Conservation (phyloP, 2,113 vertebrate species). For the Lipophrys pholis region DNA sequence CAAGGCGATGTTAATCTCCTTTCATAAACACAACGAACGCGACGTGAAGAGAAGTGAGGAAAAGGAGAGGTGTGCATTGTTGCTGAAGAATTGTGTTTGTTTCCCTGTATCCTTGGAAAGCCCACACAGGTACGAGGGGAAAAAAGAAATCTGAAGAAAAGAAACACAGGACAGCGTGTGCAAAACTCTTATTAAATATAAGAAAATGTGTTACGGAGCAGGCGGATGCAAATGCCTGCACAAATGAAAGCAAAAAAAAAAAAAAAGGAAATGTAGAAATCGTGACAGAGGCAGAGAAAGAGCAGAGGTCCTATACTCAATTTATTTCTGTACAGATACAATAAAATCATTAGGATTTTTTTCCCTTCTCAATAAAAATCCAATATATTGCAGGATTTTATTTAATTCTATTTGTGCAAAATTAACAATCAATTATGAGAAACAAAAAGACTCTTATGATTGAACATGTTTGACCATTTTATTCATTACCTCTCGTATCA, state of each 20-base stretch:
- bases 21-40: conserved; percentile 32
- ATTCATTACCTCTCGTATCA: background rate
- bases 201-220: conserved; percentile 3
- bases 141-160: conserved; percentile 6
- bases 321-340: background rate
- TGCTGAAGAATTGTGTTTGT: conserved; percentile 45
- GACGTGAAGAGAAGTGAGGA: background rate
- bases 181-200: conserved; percentile 14
- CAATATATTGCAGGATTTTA: background rate
- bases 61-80: conserved; percentile 16
- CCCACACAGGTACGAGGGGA: background rate
- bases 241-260: background rate
- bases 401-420: conserved; percentile 4
- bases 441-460: background rate
- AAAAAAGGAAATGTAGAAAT: background rate
- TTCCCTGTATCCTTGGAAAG: conserved; percentile 33
- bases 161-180: background rate
- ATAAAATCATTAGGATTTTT: too few relatives aligned
- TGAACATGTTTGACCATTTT: too few relatives aligned
- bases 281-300: background rate
- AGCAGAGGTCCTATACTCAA: background rate
- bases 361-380: background rate
- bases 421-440: background rate
- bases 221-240: background rate
- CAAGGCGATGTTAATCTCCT: conserved; percentile 43